Evolutionary conservation across 2,888 invertebrate species (phyloP).

Genomic region (Eucera pruinosa): DNA sequence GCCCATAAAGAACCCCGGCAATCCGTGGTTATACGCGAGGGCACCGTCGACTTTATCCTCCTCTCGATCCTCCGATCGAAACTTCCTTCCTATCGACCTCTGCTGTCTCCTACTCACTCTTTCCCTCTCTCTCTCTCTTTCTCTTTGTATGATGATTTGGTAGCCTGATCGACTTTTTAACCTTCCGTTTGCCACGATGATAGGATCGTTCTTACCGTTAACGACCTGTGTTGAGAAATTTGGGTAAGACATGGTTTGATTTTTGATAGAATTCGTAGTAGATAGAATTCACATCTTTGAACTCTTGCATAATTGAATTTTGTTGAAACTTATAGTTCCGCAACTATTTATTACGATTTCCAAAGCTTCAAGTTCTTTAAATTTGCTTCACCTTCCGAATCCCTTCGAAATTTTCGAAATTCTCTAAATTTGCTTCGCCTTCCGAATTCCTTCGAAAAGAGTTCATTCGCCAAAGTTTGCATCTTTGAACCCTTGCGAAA

Average conservation of each 20-base stretch:
- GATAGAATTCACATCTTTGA: too few species aligned
- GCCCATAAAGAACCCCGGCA: constrained; percentile 84
- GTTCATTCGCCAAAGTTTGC: too few species aligned
- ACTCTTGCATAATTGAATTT: too few species aligned
- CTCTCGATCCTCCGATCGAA: constrained; percentile 74
- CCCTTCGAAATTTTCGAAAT: too few species aligned
- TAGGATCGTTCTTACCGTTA: constrained; percentile 1
- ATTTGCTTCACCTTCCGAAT: not conserved
- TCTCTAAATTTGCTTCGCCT: too few species aligned
- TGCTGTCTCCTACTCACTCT: not conserved
- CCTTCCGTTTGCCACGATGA: not conserved
- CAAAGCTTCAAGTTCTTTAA: not conserved
- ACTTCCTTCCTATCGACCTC: constrained; percentile 57
- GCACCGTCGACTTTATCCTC: constrained; percentile 55
- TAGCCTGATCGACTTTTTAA: constrained; percentile 23
- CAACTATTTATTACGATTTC: not conserved
- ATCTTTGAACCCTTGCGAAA: too few species aligned
- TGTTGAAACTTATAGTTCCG: too few species aligned
- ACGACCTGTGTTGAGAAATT: not conserved
- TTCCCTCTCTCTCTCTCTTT: not conserved
- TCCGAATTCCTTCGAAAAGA: too few species aligned
- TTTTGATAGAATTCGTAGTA: too few species aligned
- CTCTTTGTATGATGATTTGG: constrained; percentile 26
- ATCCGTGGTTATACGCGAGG: constrained; percentile 83
- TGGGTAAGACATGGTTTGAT: too few species aligned